Percentiles rank a stretch among this genome's conserved stretches.
Conservation (phyloP, 2,113 vertebrate genomes). For the Stomatorhinus ivindoensis region DNA sequence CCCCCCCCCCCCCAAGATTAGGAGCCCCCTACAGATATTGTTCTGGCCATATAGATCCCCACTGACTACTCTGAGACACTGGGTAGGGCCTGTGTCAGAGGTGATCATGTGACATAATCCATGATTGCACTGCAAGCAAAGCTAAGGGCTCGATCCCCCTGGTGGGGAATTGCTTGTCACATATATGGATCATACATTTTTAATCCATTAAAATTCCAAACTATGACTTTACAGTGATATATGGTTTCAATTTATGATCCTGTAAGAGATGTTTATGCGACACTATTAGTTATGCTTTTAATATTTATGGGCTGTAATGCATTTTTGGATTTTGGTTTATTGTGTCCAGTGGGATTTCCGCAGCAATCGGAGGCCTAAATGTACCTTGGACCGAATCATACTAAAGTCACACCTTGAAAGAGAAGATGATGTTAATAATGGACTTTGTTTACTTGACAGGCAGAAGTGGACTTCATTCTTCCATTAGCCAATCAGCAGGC, state of each 20-base stretch:
- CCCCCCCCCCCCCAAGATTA: slow-evolving; percentile 17
- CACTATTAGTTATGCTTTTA: slow-evolving; percentile 46
- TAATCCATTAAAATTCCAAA: slow-evolving; percentile 45
- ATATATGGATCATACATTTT: slow-evolving; percentile 37
- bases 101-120: background rate
- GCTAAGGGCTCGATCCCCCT: background rate
- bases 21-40: slow-evolving; percentile 26
- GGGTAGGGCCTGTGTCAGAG: background rate
- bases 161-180: background rate
- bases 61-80: background rate
- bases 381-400: slow-evolving; percentile 34
- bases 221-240: slow-evolving; percentile 35
- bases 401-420: slow-evolving; percentile 51
- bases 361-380: slow-evolving; percentile 1
- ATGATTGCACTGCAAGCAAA: background rate
- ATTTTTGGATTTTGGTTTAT: slow-evolving; percentile 39
- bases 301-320: slow-evolving; percentile 42
- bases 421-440: slow-evolving; percentile 40
- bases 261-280: slow-evolving; percentile 38
- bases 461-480: background rate
- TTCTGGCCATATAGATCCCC: background rate
- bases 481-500: slow-evolving; percentile 22
- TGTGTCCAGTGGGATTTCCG: background rate
- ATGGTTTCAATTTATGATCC: slow-evolving; percentile 33
- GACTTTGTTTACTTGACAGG: background rate